phyloP scores from a whole-genome alignment of 2,888 invertebrate species.

The Latrodectus elegans region DNA sequence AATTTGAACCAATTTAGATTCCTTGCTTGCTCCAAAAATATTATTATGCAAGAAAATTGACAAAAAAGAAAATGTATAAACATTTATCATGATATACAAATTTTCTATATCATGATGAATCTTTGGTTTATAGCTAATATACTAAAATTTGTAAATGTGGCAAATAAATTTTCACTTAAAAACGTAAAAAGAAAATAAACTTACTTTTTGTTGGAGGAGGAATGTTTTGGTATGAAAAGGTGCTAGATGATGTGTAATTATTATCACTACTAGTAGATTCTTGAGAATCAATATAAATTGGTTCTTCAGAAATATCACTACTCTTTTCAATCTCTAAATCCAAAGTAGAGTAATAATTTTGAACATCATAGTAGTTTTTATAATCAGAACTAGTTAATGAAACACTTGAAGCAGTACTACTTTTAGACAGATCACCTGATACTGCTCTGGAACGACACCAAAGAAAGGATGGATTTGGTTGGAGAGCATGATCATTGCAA shows the following conservation, averaged over 20 bases:
- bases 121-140: too few relatives aligned
- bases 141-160: too few relatives aligned
- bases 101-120: too few relatives aligned
- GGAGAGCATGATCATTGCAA: conserved; percentile 8
- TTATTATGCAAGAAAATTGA: too few relatives aligned
- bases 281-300: conserved; percentile 64
- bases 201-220: conserved; percentile 28
- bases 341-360: conserved; percentile 61
- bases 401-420: conserved; percentile 58
- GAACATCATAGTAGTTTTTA: conserved; percentile 58
- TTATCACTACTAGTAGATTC: conserved; percentile 61
- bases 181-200: not conserved
- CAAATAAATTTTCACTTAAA: too few relatives aligned
- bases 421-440: conserved; percentile 47
- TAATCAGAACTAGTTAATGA: conserved; percentile 54
- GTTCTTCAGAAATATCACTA: conserved; percentile 56
- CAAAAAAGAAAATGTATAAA: too few relatives aligned
- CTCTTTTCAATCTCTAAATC: conserved; percentile 57
- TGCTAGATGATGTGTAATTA: conserved; percentile 42
- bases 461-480: conserved; percentile 60
- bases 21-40: too few relatives aligned
- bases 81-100: too few relatives aligned
- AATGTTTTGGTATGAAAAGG: conserved; percentile 42
- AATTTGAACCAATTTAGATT: too few relatives aligned
- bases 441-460: conserved; percentile 48